These are phyloP conservation scores for Anabas testudineus DNA, from an alignment of 2,797 vertebrate genomes.

Conservation along the genomic window DNA sequence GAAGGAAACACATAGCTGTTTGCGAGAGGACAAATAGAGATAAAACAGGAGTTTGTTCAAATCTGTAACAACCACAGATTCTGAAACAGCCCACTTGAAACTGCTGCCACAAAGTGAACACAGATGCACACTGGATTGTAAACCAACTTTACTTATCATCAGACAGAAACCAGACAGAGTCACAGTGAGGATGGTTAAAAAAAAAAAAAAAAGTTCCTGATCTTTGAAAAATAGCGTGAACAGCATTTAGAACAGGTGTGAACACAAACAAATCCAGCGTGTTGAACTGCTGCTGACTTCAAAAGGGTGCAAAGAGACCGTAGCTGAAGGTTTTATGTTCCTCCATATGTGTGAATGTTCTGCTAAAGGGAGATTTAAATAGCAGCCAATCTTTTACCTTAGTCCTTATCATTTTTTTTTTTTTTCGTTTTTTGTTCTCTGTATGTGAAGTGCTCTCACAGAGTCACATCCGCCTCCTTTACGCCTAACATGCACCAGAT, in stretches of 20 bases:
- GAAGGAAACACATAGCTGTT: slow-evolving; percentile 29
- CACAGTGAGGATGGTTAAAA: slow-evolving; percentile 24
- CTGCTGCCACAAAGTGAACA: slow-evolving; percentile 73
- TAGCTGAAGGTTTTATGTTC: background rate
- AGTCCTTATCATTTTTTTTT: background rate
- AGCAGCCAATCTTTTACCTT: slow-evolving; percentile 5
- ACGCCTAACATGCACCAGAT: slow-evolving; percentile 48
- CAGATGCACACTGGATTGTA: slow-evolving; percentile 68
- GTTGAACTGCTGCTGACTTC: background rate
- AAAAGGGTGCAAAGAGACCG: background rate
- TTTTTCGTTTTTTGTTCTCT: too few relatives aligned
- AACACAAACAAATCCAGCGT: slow-evolving; percentile 1
- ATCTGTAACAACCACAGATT: slow-evolving; percentile 53
- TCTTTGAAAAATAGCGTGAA: slow-evolving; percentile 11
- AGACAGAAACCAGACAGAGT: slow-evolving; percentile 47
- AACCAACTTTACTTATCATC: slow-evolving; percentile 47
- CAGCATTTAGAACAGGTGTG: slow-evolving; percentile 23
- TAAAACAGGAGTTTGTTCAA: slow-evolving; percentile 52
- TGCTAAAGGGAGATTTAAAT: slow-evolving; percentile 17
- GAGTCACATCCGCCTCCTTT: slow-evolving; percentile 8
- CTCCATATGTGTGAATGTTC: background rate
- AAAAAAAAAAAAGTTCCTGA: slow-evolving; percentile 4
- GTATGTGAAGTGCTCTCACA: slow-evolving; percentile 31
- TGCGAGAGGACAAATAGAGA: slow-evolving; percentile 44
- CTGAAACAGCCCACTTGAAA: slow-evolving; percentile 61